Conservation (phyloP, 2,888 invertebrate species). For the Helicoverpa assulta region DNA sequence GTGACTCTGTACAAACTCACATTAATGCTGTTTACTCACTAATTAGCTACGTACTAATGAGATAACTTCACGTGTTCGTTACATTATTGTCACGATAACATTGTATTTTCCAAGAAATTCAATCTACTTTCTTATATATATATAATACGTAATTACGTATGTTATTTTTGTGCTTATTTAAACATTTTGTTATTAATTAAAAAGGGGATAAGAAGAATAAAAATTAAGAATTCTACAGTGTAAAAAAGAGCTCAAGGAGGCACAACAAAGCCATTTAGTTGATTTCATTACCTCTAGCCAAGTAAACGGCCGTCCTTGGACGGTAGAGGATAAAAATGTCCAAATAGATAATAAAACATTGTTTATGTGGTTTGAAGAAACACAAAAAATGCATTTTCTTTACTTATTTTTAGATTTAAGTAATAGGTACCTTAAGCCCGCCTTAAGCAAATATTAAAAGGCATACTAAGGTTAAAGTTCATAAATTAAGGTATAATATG, state of each 20-base stretch:
- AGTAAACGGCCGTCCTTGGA: conserved; percentile 50
- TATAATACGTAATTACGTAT: background rate
- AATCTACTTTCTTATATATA: background rate
- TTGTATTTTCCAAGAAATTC: conserved; percentile 13
- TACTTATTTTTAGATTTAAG: conserved; percentile 20
- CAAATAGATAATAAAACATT: conserved; percentile 53
- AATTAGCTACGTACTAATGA: conserved; percentile 27
- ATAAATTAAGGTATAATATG: conserved; percentile 5
- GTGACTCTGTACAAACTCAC: conserved; percentile 6
- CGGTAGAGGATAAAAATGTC: conserved; percentile 47
- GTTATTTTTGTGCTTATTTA: conserved; percentile 3
- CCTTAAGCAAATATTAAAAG: background rate
- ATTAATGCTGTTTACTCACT: conserved; percentile 10
- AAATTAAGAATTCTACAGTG: conserved; percentile 25
- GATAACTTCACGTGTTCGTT: conserved; percentile 13
- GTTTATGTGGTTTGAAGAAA: conserved; percentile 45
- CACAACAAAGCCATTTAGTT: conserved; percentile 46
- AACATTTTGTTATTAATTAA: conserved; percentile 7
- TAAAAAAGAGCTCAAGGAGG: conserved; percentile 38
- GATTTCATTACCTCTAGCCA: conserved; percentile 51
- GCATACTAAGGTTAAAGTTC: conserved; percentile 4
- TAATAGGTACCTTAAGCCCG: conserved; percentile 2
- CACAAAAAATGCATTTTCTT: conserved; percentile 56
- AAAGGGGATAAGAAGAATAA: conserved; percentile 14
- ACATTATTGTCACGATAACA: conserved; percentile 11